These are phyloP conservation scores for Nanorana parkeri DNA, from an alignment of 2,113 vertebrate genomes.

Conservation along the genomic window DNA sequence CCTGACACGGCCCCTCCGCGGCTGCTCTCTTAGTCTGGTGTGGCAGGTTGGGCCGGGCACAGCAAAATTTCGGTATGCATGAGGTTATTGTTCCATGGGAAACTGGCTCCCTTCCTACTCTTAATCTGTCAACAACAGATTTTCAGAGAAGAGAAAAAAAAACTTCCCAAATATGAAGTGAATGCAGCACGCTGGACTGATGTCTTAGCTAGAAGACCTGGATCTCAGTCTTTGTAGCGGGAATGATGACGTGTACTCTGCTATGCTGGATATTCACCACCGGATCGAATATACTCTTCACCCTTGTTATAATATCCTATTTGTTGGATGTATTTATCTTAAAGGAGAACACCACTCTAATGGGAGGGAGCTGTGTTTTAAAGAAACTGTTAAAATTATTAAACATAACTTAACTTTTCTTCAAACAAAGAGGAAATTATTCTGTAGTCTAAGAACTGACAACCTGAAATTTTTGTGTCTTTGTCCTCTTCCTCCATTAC, in stretches of 20 bases:
- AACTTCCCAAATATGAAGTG: conserved; percentile 74
- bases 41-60: conserved; percentile 58
- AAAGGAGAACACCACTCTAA: not conserved
- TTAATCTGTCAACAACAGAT: conserved; percentile 75
- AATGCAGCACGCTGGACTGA: conserved; percentile 67
- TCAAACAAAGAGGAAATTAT: too few species aligned
- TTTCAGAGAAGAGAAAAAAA: conserved; percentile 70
- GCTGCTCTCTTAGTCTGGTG: not conserved
- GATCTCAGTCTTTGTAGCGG: conserved; percentile 64
- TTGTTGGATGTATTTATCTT: not conserved
- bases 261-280: conserved; percentile 65
- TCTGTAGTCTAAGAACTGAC: too few species aligned
- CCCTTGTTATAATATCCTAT: conserved; percentile 56
- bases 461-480: too few species aligned
- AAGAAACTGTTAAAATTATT: too few species aligned
- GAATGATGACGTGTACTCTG: conserved; percentile 60
- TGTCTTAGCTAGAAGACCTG: conserved; percentile 66
- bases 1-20: conserved; percentile 14
- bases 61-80: conserved; percentile 61
- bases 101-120: conserved; percentile 73
- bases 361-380: too few species aligned
- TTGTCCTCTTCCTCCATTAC: too few species aligned
- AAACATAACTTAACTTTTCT: too few species aligned
- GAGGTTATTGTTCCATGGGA: conserved; percentile 73
- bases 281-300: conserved; percentile 70